A percentile compares a stretch with the other conserved stretches of the same genome.
phyloP scores from a whole-genome alignment of 2,797 vertebrate genomes.

The Malurus leucopterus region DNA sequence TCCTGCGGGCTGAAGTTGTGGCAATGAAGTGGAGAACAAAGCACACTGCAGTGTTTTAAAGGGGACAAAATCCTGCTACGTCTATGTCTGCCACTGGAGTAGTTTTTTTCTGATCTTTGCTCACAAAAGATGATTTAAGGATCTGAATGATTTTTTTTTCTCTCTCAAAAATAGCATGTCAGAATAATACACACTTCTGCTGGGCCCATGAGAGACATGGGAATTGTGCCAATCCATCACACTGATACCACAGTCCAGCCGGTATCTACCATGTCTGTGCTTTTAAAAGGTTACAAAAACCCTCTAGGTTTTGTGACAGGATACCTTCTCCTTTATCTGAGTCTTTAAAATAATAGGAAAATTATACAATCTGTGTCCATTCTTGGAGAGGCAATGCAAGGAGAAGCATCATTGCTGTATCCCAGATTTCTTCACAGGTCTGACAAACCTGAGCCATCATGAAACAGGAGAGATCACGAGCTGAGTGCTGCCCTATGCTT shows the following conservation, averaged over 20 bases:
- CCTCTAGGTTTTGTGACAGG: background rate
- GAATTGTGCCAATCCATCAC: background rate
- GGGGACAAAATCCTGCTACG: fast-evolving
- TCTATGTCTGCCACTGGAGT: background rate
- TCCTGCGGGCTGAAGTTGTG: background rate
- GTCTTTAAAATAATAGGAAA: background rate
- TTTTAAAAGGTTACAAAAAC: background rate
- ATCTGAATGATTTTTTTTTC: background rate
- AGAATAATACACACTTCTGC: background rate
- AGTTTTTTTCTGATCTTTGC: background rate
- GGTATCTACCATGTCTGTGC: background rate
- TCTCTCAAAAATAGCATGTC: background rate
- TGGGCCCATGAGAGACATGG: background rate
- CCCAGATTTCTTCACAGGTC: background rate
- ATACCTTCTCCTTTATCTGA: background rate
- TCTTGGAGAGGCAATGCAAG: background rate
- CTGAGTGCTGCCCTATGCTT: background rate
- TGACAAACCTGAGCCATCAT: background rate
- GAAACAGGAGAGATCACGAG: background rate
- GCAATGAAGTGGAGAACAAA: background rate
- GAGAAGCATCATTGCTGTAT: background rate
- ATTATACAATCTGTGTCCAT: background rate
- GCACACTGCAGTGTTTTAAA: background rate
- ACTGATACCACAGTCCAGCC: background rate
- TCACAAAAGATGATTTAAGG: background rate